Conservation (phyloP, 1,140 invertebrate genomes). For the Achroia grisella region DNA sequence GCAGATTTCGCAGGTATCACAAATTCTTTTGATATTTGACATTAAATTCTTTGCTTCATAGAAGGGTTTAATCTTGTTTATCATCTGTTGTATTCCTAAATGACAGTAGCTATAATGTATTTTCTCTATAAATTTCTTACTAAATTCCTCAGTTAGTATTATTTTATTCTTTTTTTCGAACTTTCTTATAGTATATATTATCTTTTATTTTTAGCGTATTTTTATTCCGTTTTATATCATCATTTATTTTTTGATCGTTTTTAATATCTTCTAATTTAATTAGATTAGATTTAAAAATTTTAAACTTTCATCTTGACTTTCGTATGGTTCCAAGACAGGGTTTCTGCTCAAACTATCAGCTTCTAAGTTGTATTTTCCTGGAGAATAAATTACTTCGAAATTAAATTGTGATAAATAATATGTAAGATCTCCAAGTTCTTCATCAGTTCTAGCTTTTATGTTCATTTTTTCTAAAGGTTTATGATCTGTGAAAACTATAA, state of each 20-base stretch:
- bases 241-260: slow-evolving; percentile 7
- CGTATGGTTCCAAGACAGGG: slow-evolving; percentile 7
- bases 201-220: slow-evolving; percentile 13
- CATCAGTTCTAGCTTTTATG: too few species aligned
- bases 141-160: too few species aligned
- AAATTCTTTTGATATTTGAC: slow-evolving; percentile 17
- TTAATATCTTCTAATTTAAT: slow-evolving; percentile 12
- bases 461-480: slow-evolving; percentile 3
- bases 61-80: slow-evolving; percentile 21
- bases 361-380: too few species aligned
- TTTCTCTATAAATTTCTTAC: slow-evolving; percentile 14
- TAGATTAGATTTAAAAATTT: slow-evolving; percentile 12
- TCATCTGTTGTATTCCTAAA: slow-evolving; percentile 22
- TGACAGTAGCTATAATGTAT: slow-evolving; percentile 23
- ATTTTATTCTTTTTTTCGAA: slow-evolving; percentile 24
- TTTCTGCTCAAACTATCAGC: slow-evolving; percentile 15
- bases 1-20: slow-evolving; percentile 35
- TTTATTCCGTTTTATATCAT: not conserved
- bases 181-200: slow-evolving; percentile 24
- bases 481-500: too few species aligned
- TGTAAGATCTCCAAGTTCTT: too few species aligned
- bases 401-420: too few species aligned
- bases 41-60: slow-evolving; percentile 25
- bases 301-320: slow-evolving; percentile 1
- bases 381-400: not conserved